Evolutionary conservation across 1,140 invertebrate species (phyloP), one percentile per base, ranked within the genome.

Genomic region (Cheumatopsyche charites): DNA sequence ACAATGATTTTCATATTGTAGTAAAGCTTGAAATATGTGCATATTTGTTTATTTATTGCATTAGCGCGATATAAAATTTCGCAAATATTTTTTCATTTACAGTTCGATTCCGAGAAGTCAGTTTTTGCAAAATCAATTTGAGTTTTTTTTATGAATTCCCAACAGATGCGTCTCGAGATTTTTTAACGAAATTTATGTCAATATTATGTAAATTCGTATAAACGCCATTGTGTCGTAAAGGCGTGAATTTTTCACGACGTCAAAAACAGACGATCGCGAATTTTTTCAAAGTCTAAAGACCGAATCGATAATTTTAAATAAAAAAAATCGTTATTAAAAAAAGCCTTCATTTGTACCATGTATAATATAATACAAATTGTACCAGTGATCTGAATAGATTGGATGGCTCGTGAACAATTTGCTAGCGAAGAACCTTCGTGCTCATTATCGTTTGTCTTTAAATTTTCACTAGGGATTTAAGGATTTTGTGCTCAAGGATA

Each of bases 361-460:
- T 36, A 36, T 36, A 36, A 4, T 4, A 36, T 9, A 36, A 36
- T 36, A 36, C 3, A 9, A 36, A 36, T 3, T 9, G 3, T 36
- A 4, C 29, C 3, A 36, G 29, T 36, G 9, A 4, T 3, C 29
- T 36, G 29, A 36, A 36, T 3, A 36, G 9, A 36, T 36, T 36
- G 29, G 29, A 36, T 36, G 29, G 29, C 29, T 9, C 29, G 29
- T 36, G 29, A 4, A 9, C 29, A 36, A 36, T 47, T 17, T 47
- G 45, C 1, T 7, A 52, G 47, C n/a, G 47, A 7, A 52, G 19
- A 15, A 52, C 47, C 15, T 19, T 52, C 47, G 47, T 52, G 47
- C 47, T 52, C 47, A 52, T 52, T 52, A 52, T 52, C 47, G 47
- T 52, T 52, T 52, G 47, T 52, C 47, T 52, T 52, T 52, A 52